A percentile compares a stretch with the other conserved stretches of the same genome.
phyloP scores from a whole-genome alignment of 1,140 invertebrate genomes.

The Bombus fervidus region DNA sequence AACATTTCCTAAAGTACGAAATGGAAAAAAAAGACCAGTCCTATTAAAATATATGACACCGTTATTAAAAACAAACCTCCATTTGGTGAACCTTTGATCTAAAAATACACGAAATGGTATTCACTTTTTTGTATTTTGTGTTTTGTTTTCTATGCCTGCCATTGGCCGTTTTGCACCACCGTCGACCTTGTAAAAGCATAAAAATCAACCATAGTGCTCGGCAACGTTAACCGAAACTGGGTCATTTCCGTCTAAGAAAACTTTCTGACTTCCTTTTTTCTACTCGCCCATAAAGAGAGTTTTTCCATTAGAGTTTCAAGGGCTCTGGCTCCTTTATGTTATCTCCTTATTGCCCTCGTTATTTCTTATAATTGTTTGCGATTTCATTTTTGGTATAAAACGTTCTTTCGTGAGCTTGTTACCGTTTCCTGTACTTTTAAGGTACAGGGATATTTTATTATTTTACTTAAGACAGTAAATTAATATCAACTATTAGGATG shows the following conservation, averaged over 20 bases:
- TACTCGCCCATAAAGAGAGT: constrained; percentile 5
- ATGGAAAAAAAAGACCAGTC: constrained; percentile 60
- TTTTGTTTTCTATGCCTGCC: constrained; percentile 69
- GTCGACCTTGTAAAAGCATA: constrained; percentile 73
- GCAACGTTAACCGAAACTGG: constrained; percentile 66
- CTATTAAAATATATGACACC: constrained; percentile 79
- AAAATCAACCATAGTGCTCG: constrained; percentile 70
- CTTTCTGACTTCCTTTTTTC: constrained; percentile 18
- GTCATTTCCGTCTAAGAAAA: constrained; percentile 47
- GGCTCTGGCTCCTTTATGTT: constrained; percentile 9
- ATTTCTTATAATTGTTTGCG: background rate
- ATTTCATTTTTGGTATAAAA: background rate
- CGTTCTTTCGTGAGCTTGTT: background rate
- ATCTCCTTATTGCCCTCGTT: background rate
- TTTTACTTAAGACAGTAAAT: background rate
- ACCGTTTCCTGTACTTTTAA: background rate
- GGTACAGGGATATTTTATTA: background rate
- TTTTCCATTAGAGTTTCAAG: background rate
- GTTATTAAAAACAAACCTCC: constrained; percentile 76
- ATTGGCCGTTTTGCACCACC: constrained; percentile 44
- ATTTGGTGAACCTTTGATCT: constrained; percentile 58
- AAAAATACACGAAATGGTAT: constrained; percentile 71
- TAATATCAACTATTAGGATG: too few species aligned
- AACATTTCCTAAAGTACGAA: constrained; percentile 16
- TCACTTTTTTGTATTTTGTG: constrained; percentile 61